Conservation (phyloP, 2,797 vertebrate genomes). For the Megalops cyprinoides region DNA sequence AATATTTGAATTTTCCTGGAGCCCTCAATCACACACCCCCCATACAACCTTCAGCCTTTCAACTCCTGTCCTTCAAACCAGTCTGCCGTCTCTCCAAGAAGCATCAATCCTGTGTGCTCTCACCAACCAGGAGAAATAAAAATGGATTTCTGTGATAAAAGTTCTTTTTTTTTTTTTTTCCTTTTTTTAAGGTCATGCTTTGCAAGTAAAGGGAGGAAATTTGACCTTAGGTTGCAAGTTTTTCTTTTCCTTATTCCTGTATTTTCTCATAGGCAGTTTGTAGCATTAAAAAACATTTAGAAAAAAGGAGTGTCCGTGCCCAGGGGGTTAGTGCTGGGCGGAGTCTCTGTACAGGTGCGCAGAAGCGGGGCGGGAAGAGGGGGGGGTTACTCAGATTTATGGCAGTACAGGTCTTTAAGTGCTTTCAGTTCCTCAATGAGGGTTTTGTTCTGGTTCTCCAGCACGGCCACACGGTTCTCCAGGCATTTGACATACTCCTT, state of each 20-base stretch:
- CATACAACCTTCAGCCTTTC: too few relatives aligned
- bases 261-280: conserved; percentile 56
- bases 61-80: conserved; percentile 77
- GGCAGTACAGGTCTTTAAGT: conserved; percentile 99
- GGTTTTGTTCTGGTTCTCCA: conserved; percentile 99
- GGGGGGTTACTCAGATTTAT: conserved; percentile 94
- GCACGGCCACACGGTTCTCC: conserved; percentile 98
- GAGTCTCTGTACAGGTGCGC: conserved; percentile 84
- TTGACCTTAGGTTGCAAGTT: too few relatives aligned
- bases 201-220: conserved; percentile 29
- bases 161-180: background rate
- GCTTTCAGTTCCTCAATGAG: conserved; percentile 99
- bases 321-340: conserved; percentile 67
- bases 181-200: conserved; percentile 31
- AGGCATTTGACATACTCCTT: conserved; percentile 99
- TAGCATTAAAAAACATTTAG: conserved; percentile 57
- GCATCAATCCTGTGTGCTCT: conserved; percentile 89
- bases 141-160: conserved; percentile 12
- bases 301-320: conserved; percentile 60
- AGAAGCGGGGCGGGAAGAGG: conserved; percentile 33
- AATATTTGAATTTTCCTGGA: background rate
- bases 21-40: background rate
- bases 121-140: conserved; percentile 67
- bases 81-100: conserved; percentile 92
- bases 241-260: conserved; percentile 26